Percentiles rank a stretch among this genome's conserved stretches.
Evolutionary conservation across 2,797 vertebrate genomes (phyloP).

Genomic region (Notolepis coatsorum): DNA sequence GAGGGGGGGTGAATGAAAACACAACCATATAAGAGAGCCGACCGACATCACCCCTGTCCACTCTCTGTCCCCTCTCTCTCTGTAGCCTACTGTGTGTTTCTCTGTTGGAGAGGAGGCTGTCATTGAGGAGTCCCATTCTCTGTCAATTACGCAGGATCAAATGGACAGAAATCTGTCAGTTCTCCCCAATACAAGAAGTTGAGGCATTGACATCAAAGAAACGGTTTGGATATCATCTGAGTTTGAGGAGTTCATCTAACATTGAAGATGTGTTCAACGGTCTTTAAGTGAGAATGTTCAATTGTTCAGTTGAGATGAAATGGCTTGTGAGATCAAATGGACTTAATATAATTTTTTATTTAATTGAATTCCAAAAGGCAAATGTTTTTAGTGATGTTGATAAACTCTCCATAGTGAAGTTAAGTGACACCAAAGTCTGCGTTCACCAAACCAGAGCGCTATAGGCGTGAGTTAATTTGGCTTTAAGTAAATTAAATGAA

Average conservation of each 20-base stretch:
- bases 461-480: no score
- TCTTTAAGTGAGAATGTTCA: background rate
- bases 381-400: background rate
- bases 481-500: no score
- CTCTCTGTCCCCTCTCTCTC: constrained; percentile 48
- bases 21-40: constrained; percentile 75
- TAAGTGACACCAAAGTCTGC: no score
- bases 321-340: background rate
- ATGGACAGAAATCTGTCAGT: constrained; percentile 39
- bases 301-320: no score
- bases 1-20: constrained; percentile 80
- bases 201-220: constrained; percentile 36
- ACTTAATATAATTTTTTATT: background rate
- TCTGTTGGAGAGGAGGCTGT: constrained; percentile 54
- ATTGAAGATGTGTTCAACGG: background rate
- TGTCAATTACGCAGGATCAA: constrained; percentile 69
- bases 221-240: constrained; percentile 37
- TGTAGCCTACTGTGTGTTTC: constrained; percentile 62
- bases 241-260: background rate
- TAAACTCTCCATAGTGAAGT: background rate
- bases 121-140: constrained; percentile 20
- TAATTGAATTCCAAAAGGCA: background rate
- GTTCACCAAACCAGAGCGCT: background rate
- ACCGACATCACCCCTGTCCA: constrained; percentile 65
- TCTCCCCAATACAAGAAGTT: constrained; percentile 20